Evolutionary conservation across 1,140 invertebrate species (phyloP), one percentile per base, ranked within the genome.

Genomic region (Dendrolimus kikuchii): DNA sequence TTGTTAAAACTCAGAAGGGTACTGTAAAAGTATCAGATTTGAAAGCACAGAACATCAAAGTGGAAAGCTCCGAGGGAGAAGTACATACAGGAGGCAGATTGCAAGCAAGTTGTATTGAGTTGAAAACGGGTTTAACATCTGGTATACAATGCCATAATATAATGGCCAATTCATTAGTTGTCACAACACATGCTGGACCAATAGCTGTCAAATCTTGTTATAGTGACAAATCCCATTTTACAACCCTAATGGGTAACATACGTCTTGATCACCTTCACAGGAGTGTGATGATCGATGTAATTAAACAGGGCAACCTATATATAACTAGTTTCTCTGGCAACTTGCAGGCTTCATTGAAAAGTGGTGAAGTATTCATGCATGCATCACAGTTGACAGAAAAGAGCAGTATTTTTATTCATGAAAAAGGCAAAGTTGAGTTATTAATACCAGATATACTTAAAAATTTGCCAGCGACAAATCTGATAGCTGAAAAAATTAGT

Each of bases 391-490:
- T 88, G 6, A 73, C 65, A 8, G 77, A 83, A 3, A 87, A 87
- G 68, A 88, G 81, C 56, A 88, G 85, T 64, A 86, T 88, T 57
- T 88, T 88, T 53, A 83, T 88, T 46, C 87, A 88, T 64, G 87
- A 88, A 65, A 81, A 86, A 38, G 87, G 87, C 2, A 79, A 86
- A 66, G 86, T 88, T 2, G 81, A 87, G 46, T 53, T 88, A 4
- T 50, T 81, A 4, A 75, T 88, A 36, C 77, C 77, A 39, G 75
- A 87, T 37, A 81, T 85, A 49, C 40, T 83, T 5, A 79, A 84
- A 38, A 86, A 88, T 57, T 72, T 87, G 55, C 78, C 80, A 43
- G 77, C 81, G 50, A 86, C 85, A 36, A 87, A 87, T 64, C 64
- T 88, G 42, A 87, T 88, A 64, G 87, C 86, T 6, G 80, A 81